Percentiles rank a stretch among this genome's conserved stretches.
Evolutionary conservation across 1,140 invertebrate species (phyloP).

Genomic region (Carposina sasakii): DNA sequence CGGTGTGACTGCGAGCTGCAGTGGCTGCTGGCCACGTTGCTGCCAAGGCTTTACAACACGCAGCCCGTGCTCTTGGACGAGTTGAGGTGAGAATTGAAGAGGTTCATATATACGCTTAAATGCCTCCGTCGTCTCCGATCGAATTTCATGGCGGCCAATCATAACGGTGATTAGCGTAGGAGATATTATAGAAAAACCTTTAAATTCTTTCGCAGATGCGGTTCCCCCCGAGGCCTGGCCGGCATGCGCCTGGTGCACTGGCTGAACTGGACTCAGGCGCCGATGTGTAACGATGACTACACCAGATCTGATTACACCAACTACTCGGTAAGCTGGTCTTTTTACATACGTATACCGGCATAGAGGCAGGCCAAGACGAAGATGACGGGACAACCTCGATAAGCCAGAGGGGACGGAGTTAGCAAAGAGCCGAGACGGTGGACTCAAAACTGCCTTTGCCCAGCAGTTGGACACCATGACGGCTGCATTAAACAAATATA

Average conservation of each 20-base stretch:
- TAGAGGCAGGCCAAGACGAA: no score
- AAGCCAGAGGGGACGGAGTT: no score
- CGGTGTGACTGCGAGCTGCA: constrained; percentile 66
- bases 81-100: constrained; percentile 57
- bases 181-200: not conserved
- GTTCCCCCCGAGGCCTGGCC: constrained; percentile 44
- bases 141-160: not conserved
- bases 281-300: constrained; percentile 52
- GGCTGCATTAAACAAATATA: not conserved
- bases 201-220: constrained; percentile 44
- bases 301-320: constrained; percentile 30
- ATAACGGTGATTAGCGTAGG: not conserved
- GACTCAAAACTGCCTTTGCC: no score
- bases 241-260: constrained; percentile 69
- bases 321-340: constrained; percentile 53
- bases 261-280: constrained; percentile 62
- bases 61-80: constrained; percentile 53
- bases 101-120: not conserved
- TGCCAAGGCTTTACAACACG: constrained; percentile 48
- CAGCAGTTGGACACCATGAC: no score
- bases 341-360: no score
- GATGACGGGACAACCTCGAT: no score
- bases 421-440: no score
- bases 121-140: not conserved
- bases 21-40: constrained; percentile 63